Conservation (phyloP, 1,140 invertebrate genomes). For the Micrasema minimum region DNA sequence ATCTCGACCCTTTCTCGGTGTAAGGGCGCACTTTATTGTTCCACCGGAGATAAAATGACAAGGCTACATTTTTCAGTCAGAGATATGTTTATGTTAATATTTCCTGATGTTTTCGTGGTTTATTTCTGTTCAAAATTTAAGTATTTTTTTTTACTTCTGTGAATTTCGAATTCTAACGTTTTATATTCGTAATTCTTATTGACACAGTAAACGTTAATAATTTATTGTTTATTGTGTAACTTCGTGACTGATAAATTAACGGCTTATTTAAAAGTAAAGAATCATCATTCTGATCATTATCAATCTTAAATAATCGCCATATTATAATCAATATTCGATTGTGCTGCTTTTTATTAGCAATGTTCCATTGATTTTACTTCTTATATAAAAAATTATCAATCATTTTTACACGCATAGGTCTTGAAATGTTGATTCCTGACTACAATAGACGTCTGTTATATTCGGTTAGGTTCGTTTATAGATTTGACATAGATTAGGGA, state of each 20-base stretch:
- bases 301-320: neutral
- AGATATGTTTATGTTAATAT: neutral
- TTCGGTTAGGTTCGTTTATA: too few species aligned
- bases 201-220: too few species aligned
- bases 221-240: neutral
- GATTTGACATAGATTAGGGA: too few species aligned
- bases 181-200: neutral
- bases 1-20: neutral
- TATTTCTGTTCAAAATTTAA: neutral
- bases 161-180: neutral
- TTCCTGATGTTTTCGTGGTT: neutral
- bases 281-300: neutral
- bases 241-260: neutral
- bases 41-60: neutral
- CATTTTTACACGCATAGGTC: too few species aligned
- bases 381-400: too few species aligned
- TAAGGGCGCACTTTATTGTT: neutral
- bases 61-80: neutral
- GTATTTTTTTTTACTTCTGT: neutral
- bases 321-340: neutral
- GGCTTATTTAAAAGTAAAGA: neutral
- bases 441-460: too few species aligned
- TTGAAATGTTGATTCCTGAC: too few species aligned
- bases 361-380: too few species aligned
- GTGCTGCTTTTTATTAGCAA: too few species aligned